A percentile compares a stretch with the other conserved stretches of the same genome.
Conservation (phyloP, 2,797 vertebrate species). For the Pipistrellus pygmaeus region DNA sequence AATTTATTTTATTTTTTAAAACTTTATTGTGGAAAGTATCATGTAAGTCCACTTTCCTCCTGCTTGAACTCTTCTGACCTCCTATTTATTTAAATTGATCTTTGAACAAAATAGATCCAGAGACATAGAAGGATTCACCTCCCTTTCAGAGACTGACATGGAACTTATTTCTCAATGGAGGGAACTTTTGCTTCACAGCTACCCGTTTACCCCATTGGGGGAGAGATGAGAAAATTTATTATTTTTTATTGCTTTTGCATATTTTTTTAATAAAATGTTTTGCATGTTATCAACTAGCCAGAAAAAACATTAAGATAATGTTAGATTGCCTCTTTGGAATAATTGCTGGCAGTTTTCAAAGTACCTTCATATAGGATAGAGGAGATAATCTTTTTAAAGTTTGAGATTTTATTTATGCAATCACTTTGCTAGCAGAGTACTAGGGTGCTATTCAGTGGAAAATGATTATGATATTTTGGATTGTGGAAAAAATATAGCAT, state of each 20-base stretch:
- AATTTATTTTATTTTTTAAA: constrained; percentile 26
- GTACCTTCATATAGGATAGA: neutral
- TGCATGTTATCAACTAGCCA: neutral
- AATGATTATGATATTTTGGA: neutral
- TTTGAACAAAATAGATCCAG: too few relatives aligned
- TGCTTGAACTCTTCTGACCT: too few relatives aligned
- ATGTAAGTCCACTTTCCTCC: too few relatives aligned
- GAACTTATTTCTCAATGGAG: neutral
- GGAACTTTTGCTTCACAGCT: neutral
- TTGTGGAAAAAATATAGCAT: neutral
- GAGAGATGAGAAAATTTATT: neutral
- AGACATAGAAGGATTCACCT: neutral
- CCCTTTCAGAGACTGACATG: neutral
- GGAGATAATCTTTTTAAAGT: neutral
- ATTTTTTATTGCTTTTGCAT: neutral
- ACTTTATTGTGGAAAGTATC: too few relatives aligned
- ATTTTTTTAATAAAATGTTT: neutral
- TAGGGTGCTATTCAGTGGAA: neutral
- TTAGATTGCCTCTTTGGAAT: neutral
- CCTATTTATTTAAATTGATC: too few relatives aligned
- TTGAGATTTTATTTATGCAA: neutral
- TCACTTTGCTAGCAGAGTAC: neutral
- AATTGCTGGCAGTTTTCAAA: neutral
- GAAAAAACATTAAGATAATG: neutral
- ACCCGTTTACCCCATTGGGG: neutral